A percentile compares a stretch with the other conserved stretches of the same genome.
Evolutionary conservation across 2,888 invertebrate species (phyloP).

Genomic region (Agrotis exclamationis): DNA sequence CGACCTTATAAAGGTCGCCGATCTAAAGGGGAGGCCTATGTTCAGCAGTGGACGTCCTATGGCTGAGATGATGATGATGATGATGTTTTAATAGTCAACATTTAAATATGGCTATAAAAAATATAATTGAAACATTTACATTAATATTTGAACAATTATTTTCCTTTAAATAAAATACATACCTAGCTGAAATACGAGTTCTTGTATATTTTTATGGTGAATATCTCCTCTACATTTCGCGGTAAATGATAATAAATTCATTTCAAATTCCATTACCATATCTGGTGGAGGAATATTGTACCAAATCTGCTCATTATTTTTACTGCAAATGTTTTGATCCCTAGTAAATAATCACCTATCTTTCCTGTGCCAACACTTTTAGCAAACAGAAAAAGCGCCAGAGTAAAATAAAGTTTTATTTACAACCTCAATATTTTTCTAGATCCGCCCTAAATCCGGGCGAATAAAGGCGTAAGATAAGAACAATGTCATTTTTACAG

Average conservation of each 20-base stretch:
- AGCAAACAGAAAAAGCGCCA: conserved; percentile 3
- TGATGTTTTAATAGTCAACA: conserved; percentile 1
- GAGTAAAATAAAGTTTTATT: conserved; percentile 44
- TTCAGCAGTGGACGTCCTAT: no score
- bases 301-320: conserved; percentile 43
- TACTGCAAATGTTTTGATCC: conserved; percentile 36
- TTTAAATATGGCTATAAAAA: neutral
- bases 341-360: conserved; percentile 21
- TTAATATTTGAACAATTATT: conserved; percentile 6
- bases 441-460: conserved; percentile 24
- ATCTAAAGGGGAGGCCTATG: no score
- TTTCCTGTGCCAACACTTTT: conserved; percentile 19
- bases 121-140: neutral
- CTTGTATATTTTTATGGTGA: conserved; percentile 8
- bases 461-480: conserved; percentile 47
- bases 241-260: conserved; percentile 34
- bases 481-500: conserved; percentile 51
- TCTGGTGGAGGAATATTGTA: conserved; percentile 14
- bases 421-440: conserved; percentile 29
- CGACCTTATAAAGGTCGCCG: no score
- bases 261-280: conserved; percentile 41
- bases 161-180: neutral
- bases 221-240: conserved; percentile 4
- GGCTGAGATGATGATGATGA: no score
- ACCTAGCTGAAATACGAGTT: conserved; percentile 1